Conservation (phyloP, 2,888 invertebrate species). For the Drosophila lutescens region DNA sequence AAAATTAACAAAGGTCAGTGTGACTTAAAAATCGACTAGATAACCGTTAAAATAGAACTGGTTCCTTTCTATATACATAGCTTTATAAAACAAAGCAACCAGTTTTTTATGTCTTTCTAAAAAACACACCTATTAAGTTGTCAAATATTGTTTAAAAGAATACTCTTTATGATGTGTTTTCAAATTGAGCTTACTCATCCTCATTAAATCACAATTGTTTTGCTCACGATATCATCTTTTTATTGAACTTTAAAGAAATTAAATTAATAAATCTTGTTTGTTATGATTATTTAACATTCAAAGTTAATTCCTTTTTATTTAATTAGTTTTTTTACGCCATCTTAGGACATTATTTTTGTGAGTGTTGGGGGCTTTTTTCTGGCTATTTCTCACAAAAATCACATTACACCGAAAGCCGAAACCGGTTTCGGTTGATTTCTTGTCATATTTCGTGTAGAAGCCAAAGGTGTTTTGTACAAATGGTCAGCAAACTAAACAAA, state of each 20-base stretch:
- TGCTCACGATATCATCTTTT: too few species aligned
- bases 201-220: too few species aligned
- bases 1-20: not conserved
- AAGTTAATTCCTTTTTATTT: not conserved
- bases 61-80: not conserved
- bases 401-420: slow-evolving; percentile 44
- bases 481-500: slow-evolving; percentile 70
- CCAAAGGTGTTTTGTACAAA: slow-evolving; percentile 72
- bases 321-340: too few species aligned
- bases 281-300: not conserved
- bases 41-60: not conserved
- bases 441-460: slow-evolving; percentile 56
- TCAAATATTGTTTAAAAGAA: not conserved
- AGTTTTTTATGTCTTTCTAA: not conserved
- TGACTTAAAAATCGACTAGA: not conserved
- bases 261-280: too few species aligned
- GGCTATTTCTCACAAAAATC: slow-evolving; percentile 43
- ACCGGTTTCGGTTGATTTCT: slow-evolving; percentile 65
- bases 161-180: not conserved
- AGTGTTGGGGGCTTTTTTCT: slow-evolving; percentile 25
- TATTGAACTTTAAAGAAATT: too few species aligned
- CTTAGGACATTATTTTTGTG: too few species aligned
- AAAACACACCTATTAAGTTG: not conserved
- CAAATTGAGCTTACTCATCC: too few species aligned
- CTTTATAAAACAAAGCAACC: not conserved